Evolutionary conservation across 2,888 invertebrate species (phyloP), one percentile per base, ranked within the genome.

Genomic region (Mechanitis mazaeus): DNA sequence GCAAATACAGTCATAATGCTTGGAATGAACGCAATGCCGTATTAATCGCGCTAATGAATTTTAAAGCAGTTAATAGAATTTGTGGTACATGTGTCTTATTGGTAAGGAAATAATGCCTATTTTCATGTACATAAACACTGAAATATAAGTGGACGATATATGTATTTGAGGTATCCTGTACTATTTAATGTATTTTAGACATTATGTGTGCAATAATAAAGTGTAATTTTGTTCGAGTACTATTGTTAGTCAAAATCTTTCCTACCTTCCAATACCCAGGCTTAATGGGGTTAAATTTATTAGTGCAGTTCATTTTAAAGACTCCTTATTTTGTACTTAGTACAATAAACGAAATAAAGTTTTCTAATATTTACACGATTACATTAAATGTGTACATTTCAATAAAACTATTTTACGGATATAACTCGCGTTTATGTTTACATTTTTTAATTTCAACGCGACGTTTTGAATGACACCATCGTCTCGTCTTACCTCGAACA

Each of bases 31-130:
- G 67, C 66, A 62, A 66, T 65, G 58, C 65, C 50, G 63, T 68
- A 70, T 72, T 73, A 69, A 70, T 68, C 68, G 67, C 69, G 61
- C 69, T 70, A 71, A 71, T 72, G 67, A 72, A 71, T 72, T 69
- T 65, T 65, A 67, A 71, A 68, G 68, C 69, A 64, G 64, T 67
- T 69, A 69, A 71, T 68, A 65, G 60, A 33, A 56, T 11, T 42
- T 9, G 3, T 9, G 42, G 6, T 55, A 60, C 42, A 58, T 50
- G 42, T 45, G 35, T 50, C 46, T 42, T 58, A 58, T 58, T 53
- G 42, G 7, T 53, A 33, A 12, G 28, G 31, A 47, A 6, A 58
- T 58, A 58, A 28, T 53, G 58, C 35, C 42, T 31, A 58, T 58
- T 31, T 31, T 38, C 38, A 33, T 33, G 50, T 50, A 20, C 20